Percentiles rank a stretch among this genome's conserved stretches.
Evolutionary conservation across 2,797 vertebrate species (phyloP).

Genomic region (Sebastes oblongus): DNA sequence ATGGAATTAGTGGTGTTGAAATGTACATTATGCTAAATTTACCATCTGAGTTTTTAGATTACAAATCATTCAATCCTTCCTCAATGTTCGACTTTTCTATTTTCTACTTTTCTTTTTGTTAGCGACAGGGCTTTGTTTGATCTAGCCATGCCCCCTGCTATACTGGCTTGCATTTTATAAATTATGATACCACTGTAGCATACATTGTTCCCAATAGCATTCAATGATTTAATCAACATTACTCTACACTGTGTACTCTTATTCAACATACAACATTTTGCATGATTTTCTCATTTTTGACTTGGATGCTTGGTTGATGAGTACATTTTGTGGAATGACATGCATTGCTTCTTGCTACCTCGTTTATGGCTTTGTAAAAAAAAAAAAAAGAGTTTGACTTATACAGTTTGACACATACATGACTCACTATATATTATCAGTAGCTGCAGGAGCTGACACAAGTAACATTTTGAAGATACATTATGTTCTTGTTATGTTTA

Average conservation of each 20-base stretch:
- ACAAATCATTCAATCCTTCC: neutral
- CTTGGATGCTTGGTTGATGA: neutral
- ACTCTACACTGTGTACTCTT: neutral
- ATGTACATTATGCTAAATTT: neutral
- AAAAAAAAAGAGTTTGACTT: neutral
- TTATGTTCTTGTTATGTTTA: neutral
- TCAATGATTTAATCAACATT: neutral
- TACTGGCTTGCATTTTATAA: neutral
- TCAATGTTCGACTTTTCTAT: neutral
- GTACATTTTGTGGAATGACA: neutral
- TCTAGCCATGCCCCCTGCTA: too few species aligned
- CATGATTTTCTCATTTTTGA: neutral
- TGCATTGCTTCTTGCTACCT: neutral
- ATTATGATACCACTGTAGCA: neutral
- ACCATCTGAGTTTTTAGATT: neutral
- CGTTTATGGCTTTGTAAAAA: neutral
- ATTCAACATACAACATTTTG: neutral
- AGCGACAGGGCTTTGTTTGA: neutral
- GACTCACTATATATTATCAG: neutral
- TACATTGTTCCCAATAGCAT: neutral
- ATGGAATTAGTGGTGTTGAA: neutral
- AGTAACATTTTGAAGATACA: neutral
- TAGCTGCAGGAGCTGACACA: neutral
- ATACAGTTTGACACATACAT: neutral
- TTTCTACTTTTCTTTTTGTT: neutral